Base-by-base conservation (phyloP, 92 coral and sea anemone genomes). In the Metridium senile region DNA sequence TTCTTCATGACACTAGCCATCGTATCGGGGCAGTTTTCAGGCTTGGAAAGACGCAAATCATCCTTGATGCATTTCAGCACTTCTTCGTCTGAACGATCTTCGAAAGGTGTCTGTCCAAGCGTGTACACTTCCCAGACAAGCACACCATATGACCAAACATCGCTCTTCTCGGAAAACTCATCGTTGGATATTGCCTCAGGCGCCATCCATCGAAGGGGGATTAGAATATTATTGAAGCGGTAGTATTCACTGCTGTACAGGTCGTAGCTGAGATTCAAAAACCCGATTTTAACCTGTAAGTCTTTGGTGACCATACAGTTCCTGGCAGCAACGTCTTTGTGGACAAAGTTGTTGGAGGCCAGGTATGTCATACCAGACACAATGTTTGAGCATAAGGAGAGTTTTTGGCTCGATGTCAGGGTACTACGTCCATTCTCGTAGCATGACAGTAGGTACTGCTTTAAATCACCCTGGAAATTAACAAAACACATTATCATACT, bases 151-250 rank as follows among this genome's bases (percentile, higher is more conserved):
- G 99, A 82, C 99, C 99, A 95, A 8, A 92, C 97, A 33, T 95
- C 99, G 74, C 97, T 92, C 88, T 85, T 93, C 85, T 95, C 96
- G 28, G 87, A 77, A 83, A 79, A 95, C n/a, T 95, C 92, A 32
- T 91, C 99, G 72, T 89, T 86, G 68, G 82, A 91, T 79, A 95
- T 87, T 43, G 99, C 99, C 64, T 95, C 99, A 0, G 99, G 93
- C 11, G 99, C 87, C 99, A 95, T 95, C 99, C 99, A 95, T 1
- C 99, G 87, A 51, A 95, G 78, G 18, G 99, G 99, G 35, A 95
- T 95, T 33, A 89, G 89, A 53, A 93, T 85, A 70, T 85, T 91
- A 68, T 93, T 87, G 79, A 87, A 93, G 68, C 93, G 92, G 86
- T 76, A 92, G 57, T 95, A 95, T 31, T 95, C 99, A 45, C 88